Conservation (phyloP, 1,140 invertebrate genomes). For the Elymnias hypermnestra region DNA sequence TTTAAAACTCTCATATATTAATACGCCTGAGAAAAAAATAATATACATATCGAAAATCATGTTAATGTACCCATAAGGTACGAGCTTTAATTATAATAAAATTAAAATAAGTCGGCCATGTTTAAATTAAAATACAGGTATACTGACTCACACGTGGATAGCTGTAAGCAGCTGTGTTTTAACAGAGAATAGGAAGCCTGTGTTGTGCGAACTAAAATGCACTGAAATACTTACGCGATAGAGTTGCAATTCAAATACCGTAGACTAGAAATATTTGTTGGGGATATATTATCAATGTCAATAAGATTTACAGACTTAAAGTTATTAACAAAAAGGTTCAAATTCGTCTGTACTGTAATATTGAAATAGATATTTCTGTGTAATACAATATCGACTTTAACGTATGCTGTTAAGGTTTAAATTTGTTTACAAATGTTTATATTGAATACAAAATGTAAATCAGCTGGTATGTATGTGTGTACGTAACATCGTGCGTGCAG, state of each 20-base stretch:
- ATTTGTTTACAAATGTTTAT: neutral
- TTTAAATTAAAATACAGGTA: slow-evolving; percentile 27
- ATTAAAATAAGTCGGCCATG: slow-evolving; percentile 27
- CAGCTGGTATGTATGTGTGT: slow-evolving; percentile 32
- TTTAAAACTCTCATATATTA: too few relatives aligned
- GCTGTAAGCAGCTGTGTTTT: slow-evolving; percentile 12
- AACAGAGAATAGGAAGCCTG: slow-evolving; percentile 14
- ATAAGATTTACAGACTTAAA: too few relatives aligned
- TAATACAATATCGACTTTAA: slow-evolving; percentile 9
- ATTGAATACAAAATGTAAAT: slow-evolving; percentile 35
- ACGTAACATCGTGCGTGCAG: slow-evolving; percentile 28
- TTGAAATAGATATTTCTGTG: neutral
- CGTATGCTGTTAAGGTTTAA: slow-evolving; percentile 1
- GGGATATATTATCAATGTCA: too few relatives aligned
- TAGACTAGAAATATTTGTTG: too few relatives aligned
- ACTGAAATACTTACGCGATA: too few relatives aligned
- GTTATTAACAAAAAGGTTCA: neutral
- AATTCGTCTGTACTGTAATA: neutral
- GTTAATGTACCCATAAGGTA: slow-evolving; percentile 15
- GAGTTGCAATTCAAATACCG: slow-evolving; percentile 2
- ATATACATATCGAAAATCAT: slow-evolving; percentile 10
- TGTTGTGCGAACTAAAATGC: too few relatives aligned
- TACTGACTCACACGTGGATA: slow-evolving; percentile 11
- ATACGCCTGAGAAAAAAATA: too few relatives aligned
- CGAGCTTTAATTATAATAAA: slow-evolving; percentile 23